phyloP scores from a whole-genome alignment of 2,113 vertebrate species.

The chimpanzee (Pan troglodytes) region NHGRI_mPanTro3-v2.1_pri NC_072401.2:97978001-97978500 shows the following conservation, averaged over 20 bases:
- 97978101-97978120: background rate
- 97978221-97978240: background rate
- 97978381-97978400: background rate
- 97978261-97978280: background rate
- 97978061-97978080: background rate
- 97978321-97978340: background rate
- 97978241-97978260: background rate
- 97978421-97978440: background rate
- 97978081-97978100: rapidly evolving
- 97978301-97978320: background rate
- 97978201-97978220: background rate
- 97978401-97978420: background rate
- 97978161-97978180: background rate
- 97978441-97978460: rapidly evolving
- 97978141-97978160: background rate
- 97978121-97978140: too few relatives aligned
- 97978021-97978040: background rate
- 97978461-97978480: background rate
- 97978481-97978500: background rate
- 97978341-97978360: background rate
- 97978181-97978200: background rate
- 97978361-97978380: background rate
- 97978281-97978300: background rate
- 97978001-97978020: background rate
- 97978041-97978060: background rate